Evolutionary conservation across 2,888 invertebrate genomes (phyloP).

Genomic region (Ochropacha duplaris): DNA sequence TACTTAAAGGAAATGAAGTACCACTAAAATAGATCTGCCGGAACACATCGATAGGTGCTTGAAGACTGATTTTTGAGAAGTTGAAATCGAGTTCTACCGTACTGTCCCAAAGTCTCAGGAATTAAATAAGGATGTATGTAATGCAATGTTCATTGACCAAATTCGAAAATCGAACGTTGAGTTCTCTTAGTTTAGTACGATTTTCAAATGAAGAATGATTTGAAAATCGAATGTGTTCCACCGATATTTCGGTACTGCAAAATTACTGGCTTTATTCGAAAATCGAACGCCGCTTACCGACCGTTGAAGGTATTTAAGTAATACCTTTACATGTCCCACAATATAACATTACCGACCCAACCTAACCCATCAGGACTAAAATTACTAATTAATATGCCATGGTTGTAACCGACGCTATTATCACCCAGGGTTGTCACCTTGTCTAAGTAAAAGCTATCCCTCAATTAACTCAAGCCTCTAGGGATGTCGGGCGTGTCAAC

Average conservation of each 20-base stretch:
- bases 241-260: not conserved
- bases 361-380: conserved; percentile 9
- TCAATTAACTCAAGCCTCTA: conserved; percentile 35
- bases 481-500: conserved; percentile 20
- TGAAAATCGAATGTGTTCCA: not conserved
- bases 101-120: no score
- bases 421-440: conserved; percentile 33
- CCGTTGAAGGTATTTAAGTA: not conserved
- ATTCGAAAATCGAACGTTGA: not conserved
- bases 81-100: no score
- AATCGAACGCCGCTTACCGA: not conserved
- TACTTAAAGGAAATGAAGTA: no score
- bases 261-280: not conserved
- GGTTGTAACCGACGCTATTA: conserved; percentile 27
- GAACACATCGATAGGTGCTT: no score
- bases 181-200: no score
- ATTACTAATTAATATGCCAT: conserved; percentile 28
- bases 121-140: no score
- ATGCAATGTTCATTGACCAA: not conserved
- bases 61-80: no score
- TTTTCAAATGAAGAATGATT: not conserved
- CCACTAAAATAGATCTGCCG: no score
- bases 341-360: not conserved
- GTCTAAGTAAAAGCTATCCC: conserved; percentile 38
- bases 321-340: not conserved